Evolutionary conservation across 2,888 invertebrate genomes (phyloP).

Genomic region (Protodeltote pygarga): DNA sequence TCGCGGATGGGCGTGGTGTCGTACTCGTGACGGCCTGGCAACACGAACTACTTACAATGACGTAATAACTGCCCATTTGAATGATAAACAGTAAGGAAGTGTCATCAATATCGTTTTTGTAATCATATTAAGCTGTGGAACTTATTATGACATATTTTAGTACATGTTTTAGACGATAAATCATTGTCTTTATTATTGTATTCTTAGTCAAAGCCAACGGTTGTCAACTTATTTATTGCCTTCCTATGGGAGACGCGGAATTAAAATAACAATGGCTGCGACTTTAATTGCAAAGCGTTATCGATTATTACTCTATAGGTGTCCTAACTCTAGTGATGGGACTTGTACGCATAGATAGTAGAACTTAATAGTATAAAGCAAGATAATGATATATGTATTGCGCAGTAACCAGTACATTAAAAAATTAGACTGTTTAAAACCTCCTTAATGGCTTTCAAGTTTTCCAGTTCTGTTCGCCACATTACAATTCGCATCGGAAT

Average conservation of each 20-base stretch:
- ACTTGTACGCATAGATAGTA: too few species aligned
- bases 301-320: not conserved
- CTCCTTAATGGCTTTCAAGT: conserved; percentile 7
- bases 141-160: conserved; percentile 20
- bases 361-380: too few species aligned
- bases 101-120: conserved; percentile 26
- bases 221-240: conserved; percentile 1
- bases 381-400: too few species aligned
- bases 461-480: conserved; percentile 4
- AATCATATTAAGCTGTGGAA: conserved; percentile 8
- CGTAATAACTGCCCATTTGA: conserved; percentile 51
- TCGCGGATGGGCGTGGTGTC: conserved; percentile 57
- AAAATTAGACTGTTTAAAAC: not conserved
- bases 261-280: conserved; percentile 4
- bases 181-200: not conserved
- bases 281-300: conserved; percentile 6
- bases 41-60: conserved; percentile 49
- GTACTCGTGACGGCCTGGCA: conserved; percentile 47
- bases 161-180: conserved; percentile 8
- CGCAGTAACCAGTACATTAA: too few species aligned
- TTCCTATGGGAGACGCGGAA: not conserved
- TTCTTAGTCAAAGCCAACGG: conserved; percentile 10
- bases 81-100: conserved; percentile 52
- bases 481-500: conserved; percentile 36
- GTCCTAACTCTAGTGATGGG: too few species aligned